Conservation (phyloP, 2,888 invertebrate genomes). For the Volucella inanis region DNA sequence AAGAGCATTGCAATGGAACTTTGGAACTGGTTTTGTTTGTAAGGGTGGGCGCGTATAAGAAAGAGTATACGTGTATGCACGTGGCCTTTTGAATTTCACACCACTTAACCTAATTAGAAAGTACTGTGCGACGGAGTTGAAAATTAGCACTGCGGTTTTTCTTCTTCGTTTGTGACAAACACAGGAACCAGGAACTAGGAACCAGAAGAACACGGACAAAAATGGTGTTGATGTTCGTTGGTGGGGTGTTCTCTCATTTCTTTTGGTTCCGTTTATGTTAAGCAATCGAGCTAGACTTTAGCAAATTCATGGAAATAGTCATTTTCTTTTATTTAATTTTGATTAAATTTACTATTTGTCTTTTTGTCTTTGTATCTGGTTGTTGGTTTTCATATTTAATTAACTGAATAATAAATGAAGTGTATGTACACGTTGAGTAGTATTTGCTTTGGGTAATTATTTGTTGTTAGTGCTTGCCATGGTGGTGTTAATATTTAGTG, state of each 20-base stretch:
- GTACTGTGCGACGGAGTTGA: slow-evolving; percentile 71
- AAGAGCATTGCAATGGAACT: slow-evolving; percentile 59
- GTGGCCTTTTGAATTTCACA: slow-evolving; percentile 67
- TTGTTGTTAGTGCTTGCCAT: neutral
- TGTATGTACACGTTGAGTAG: too few relatives aligned
- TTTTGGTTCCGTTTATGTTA: neutral
- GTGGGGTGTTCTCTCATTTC: slow-evolving; percentile 15
- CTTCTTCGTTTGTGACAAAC: slow-evolving; percentile 49
- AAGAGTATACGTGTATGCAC: neutral
- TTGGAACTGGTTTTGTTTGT: slow-evolving; percentile 37
- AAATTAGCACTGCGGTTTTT: slow-evolving; percentile 72
- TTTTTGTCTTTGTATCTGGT: too few relatives aligned
- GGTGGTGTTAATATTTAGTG: too few relatives aligned
- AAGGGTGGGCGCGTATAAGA: slow-evolving; percentile 15
- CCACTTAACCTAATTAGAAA: slow-evolving; percentile 74
- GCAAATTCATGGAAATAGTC: too few relatives aligned
- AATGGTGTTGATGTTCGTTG: slow-evolving; percentile 28
- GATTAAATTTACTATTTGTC: too few relatives aligned
- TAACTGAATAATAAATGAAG: too few relatives aligned
- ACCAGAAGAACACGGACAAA: neutral
- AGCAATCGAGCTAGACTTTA: neutral
- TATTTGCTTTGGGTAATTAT: neutral
- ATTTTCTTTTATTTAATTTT: too few relatives aligned
- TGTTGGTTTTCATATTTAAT: too few relatives aligned
- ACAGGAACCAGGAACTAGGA: slow-evolving; percentile 2